A percentile compares a stretch with the other conserved stretches of the same genome.
These are phyloP conservation scores for Parapsyche elsis DNA, from an alignment of 1,140 invertebrate genomes.

Conservation along the genomic window DNA sequence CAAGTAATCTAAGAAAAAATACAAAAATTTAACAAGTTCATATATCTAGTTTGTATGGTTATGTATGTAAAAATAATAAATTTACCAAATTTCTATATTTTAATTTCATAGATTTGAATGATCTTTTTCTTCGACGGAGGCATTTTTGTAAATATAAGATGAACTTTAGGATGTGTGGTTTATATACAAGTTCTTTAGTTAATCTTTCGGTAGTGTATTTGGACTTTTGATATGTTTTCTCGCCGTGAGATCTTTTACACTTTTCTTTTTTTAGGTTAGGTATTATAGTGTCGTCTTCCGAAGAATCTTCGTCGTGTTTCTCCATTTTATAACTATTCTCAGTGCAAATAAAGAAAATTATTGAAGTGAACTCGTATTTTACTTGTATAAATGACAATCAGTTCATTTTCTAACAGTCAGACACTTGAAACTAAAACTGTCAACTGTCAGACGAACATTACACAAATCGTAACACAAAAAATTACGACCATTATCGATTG, in stretches of 20 bases:
- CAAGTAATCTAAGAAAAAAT: background rate
- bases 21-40: no score
- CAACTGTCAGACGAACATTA: background rate
- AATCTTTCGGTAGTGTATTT: slow-evolving; percentile 33
- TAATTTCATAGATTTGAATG: slow-evolving; percentile 59
- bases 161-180: slow-evolving; percentile 59
- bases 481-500: background rate
- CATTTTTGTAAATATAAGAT: slow-evolving; percentile 62
- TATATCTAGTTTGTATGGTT: background rate
- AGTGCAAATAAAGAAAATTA: background rate
- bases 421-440: background rate
- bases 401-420: background rate
- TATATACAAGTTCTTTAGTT: slow-evolving; percentile 43
- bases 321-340: slow-evolving; percentile 8
- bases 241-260: background rate
- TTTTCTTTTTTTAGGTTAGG: background rate
- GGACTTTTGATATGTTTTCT: background rate
- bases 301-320: background rate
- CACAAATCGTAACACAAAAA: background rate
- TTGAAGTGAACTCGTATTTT: no score
- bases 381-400: no score
- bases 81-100: slow-evolving; percentile 56
- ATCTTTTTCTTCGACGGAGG: slow-evolving; percentile 59
- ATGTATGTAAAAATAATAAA: slow-evolving; percentile 24
- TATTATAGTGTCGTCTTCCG: background rate